Evolutionary conservation across 2,113 vertebrate species (phyloP), one percentile per base, ranked within the genome.

Genomic region (Apodemus sylvaticus): DNA sequence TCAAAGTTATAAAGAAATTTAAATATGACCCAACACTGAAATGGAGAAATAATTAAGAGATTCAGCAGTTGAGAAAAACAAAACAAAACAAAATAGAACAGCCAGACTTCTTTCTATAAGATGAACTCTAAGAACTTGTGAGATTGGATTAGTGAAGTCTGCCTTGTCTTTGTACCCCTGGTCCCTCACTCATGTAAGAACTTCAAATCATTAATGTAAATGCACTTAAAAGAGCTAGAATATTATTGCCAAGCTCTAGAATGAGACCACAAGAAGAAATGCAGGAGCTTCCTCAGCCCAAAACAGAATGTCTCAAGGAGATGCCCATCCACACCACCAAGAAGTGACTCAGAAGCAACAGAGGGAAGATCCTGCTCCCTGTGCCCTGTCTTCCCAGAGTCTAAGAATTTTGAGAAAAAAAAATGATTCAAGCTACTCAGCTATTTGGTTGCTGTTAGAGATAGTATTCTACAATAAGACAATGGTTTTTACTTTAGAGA

Each of bases 1-100:
- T 81, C 45, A 97, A 39, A 82, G 19, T 19, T 86, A 39, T 92
- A 82, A 83, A 87, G 36, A 94, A 78, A 90, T 70, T 83, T 86
- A 86, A 24, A 83, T 24, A 5, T 86, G 3, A 58, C 12, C 7
- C 51, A 85, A 86, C 5, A 58, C 2, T 93, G 8, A 77, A 91
- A 66, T 60, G 3, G 17, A 89, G 24, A 64, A 86, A 94, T 2
- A 94, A 31, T 2, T 82, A 73, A 96, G 91, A 77, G 1, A 73
- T 45, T 91, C 3, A 58, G 24, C 11, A 73, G 1, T 45, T 39
- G 13, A 89, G 14, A 86, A 74, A 85, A 19, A 36, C n/a, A n/a
- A n/a, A n/a, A n/a, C n/a, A n/a, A n/a, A n/a, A n/a, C n/a, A 81
- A 0, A 7, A 88, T 34, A 74, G 4, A 76, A 11, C 5, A 16